Base-by-base conservation (phyloP, 2,888 invertebrate genomes). In the Ophioninae sp. region DNA sequence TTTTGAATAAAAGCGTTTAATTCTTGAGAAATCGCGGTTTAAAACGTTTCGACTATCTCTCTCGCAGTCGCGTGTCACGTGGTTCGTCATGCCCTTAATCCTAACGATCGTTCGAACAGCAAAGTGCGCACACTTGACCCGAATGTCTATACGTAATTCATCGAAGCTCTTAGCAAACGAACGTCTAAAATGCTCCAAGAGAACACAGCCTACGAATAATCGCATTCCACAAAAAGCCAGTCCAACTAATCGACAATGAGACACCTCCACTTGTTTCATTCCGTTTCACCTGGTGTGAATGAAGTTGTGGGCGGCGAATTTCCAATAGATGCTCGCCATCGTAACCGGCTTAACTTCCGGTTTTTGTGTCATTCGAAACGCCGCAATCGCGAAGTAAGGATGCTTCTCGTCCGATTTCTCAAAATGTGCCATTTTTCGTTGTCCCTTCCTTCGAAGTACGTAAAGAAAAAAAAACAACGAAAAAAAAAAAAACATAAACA, bases 251-350 rank as follows among this genome's bases (percentile, higher is more conserved):
- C 23, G 17, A 56, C 41, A 76, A 76, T 41, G 37, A 39, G 39
- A 17, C 70, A 21, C 37, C 6, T 59, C 20, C 30, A 30, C 30
- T 23, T 8, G 61, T 39, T 39, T n/a, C 59, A 61, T 64, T 41
- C 65, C 41, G 37, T 57, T 57, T 85, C 87, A 87, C 87, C 87
- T 87, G 81, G 88, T 90, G 39, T 86, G 87, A 86, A 91, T 83
- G 80, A 90, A 90, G 88, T 91, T 90, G 89, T 89, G 89, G 64
- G 90, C 90, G 20, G 88, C 91, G 65, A 90, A 90, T 86, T 91
- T 91, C 91, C 91, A 91, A 88, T 89, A 91, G 81, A 90, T 84
- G 79, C 88, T 88, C 64, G 87, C 91, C 70, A 86, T 82, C 8
- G 91, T 91, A 78, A 91, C 87, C 67, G 86, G 85, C 84, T 87